Percentiles rank a stretch among this genome's conserved stretches.
These are phyloP conservation scores for Sericinus montela DNA, from an alignment of 2,888 invertebrate genomes.

Conservation along the genomic window DNA sequence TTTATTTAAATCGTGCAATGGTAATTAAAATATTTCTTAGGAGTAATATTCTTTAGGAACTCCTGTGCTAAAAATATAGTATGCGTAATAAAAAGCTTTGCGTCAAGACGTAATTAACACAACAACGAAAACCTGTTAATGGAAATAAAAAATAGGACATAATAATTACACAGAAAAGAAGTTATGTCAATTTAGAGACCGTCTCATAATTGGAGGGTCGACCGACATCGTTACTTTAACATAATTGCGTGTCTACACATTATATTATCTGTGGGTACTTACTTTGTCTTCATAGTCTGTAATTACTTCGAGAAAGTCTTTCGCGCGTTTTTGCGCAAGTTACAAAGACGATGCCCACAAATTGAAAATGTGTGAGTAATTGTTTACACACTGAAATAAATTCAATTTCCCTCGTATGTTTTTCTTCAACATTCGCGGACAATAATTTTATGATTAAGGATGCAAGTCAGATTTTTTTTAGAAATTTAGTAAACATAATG, in stretches of 20 bases:
- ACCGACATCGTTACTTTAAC: slow-evolving; percentile 22
- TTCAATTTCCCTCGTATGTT: slow-evolving; percentile 6
- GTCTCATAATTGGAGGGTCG: slow-evolving; percentile 20
- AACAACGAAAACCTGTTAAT: too few species aligned
- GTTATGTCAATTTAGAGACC: slow-evolving; percentile 16
- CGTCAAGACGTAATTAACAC: too few species aligned
- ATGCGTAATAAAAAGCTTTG: too few species aligned
- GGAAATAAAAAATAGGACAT: background rate
- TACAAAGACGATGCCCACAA: background rate
- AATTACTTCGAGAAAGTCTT: slow-evolving; percentile 48
- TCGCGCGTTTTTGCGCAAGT: slow-evolving; percentile 38
- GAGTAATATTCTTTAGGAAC: too few species aligned
- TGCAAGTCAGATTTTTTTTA: too few species aligned
- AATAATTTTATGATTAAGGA: too few species aligned
- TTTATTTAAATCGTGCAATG: too few species aligned
- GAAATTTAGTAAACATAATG: too few species aligned
- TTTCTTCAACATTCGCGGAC: too few species aligned
- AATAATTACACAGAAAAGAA: slow-evolving; percentile 6
- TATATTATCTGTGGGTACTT: slow-evolving; percentile 32
- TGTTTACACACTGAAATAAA: slow-evolving; percentile 2
- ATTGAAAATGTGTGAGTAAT: slow-evolving; percentile 8
- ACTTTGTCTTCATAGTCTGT: slow-evolving; percentile 28
- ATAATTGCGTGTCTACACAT: slow-evolving; percentile 31
- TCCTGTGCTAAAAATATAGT: too few species aligned
- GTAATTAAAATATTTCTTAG: too few species aligned